Evolutionary conservation across 2,113 vertebrate genomes (phyloP), one percentile per base, ranked within the genome.

Genomic region (Ceuthmochares aereus): DNA sequence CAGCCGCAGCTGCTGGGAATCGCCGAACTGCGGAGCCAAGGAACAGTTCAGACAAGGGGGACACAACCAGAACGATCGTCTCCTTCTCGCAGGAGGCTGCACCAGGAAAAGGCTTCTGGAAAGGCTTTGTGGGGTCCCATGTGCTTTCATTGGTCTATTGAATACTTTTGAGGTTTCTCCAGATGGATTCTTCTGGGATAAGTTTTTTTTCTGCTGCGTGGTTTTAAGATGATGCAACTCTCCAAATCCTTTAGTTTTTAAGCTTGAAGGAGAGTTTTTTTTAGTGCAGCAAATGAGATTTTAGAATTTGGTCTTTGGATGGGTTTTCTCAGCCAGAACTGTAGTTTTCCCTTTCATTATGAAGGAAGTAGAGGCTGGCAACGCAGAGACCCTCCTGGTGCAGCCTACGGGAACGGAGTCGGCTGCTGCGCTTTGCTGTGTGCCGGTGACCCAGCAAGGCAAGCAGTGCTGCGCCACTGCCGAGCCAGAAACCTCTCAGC

Each of bases 1-100:
- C 98, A 99, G 98, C 89, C 99, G 99, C 97, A 99, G 98, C 98
- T 99, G 99, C 98, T 99, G 99, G 26, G 99, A 99, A 95, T 99
- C 99, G 2, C 99, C 99, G 5, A 99, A 99, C 99, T 99, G 98
- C 6, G 40, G 97, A 84, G 87, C 66, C 86, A 92, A 98, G 67
- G 40, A 19, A 52, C 15, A 12, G 73, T 19, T 98, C 95, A 97
- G 97, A 9, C 12, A 14, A 5, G 22, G 14, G 67, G 18, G 5
- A 32, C 32, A 27, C 9, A 3, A 10, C 7, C 10, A 14, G 12
- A 59, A 37, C 32, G 13, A 7, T 4, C 2, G 3, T 52, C 67
- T 45, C 91, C 51, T 69, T 68, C 72, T 85, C 42, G 10, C 63
- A n/a, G 59, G 66, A 36, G 90, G 97, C 96, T 96, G 97, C 97